Evolutionary conservation across 1,140 invertebrate genomes (phyloP).

Genomic region (Drosophila obscura): DNA sequence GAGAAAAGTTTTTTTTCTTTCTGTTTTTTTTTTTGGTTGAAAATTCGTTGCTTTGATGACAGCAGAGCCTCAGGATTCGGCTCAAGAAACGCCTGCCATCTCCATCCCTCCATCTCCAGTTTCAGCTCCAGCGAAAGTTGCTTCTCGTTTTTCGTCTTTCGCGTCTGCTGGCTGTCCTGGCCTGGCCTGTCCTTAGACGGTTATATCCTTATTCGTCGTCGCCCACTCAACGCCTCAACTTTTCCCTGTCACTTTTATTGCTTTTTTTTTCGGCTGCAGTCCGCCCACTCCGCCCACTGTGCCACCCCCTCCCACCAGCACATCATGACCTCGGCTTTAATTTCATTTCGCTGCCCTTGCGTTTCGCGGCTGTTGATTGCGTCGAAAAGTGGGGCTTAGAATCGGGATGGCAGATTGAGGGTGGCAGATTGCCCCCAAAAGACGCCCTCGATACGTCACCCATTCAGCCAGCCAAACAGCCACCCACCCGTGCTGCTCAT

Average conservation of each 20-base stretch:
- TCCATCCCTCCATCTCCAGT: neutral
- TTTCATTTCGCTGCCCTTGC: slow-evolving; percentile 75
- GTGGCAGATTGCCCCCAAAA: neutral
- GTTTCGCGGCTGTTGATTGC: slow-evolving; percentile 68
- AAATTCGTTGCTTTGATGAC: no score
- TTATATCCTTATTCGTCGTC: slow-evolving; percentile 18
- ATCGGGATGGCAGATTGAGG: slow-evolving; percentile 2
- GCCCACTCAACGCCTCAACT: slow-evolving; percentile 53
- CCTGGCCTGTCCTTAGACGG: neutral
- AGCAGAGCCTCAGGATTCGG: no score
- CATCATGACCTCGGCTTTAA: slow-evolving; percentile 66
- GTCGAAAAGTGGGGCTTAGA: slow-evolving; percentile 58
- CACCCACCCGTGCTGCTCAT: neutral
- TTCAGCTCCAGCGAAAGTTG: neutral
- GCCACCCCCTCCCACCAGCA: slow-evolving; percentile 11
- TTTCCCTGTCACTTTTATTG: slow-evolving; percentile 52
- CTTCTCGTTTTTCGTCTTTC: slow-evolving; percentile 19
- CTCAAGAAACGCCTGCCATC: no score
- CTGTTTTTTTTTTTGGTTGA: no score
- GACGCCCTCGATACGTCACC: slow-evolving; percentile 48
- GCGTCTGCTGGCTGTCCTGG: neutral
- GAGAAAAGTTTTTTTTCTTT: no score
- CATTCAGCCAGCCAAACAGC: neutral
- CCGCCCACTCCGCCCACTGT: slow-evolving; percentile 46
- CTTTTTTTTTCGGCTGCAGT: slow-evolving; percentile 53